Conservation (phyloP, 2,888 invertebrate species). For the Lamellibrachia satsuma region DNA sequence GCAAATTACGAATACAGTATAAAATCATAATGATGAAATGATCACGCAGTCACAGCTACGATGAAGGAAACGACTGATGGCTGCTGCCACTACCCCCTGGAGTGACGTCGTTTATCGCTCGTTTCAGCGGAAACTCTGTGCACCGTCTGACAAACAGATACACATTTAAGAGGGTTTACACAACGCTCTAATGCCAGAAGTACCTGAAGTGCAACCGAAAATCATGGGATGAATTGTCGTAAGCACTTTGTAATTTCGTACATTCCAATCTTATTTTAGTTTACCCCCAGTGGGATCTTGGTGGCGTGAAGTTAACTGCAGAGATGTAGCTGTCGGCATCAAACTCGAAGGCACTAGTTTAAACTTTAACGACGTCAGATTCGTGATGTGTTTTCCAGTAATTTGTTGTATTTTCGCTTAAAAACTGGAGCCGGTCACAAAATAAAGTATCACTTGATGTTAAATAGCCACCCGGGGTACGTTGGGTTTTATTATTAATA, state of each 20-base stretch:
- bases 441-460: too few species aligned
- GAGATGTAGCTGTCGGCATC: neutral
- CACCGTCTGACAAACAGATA: neutral
- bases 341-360: neutral
- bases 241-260: constrained; percentile 6
- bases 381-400: neutral
- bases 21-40: too few species aligned
- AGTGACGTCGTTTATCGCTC: constrained; percentile 17
- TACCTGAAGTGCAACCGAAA: neutral
- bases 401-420: too few species aligned
- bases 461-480: too few species aligned
- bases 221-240: neutral
- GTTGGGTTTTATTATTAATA: too few species aligned
- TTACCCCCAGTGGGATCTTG: constrained; percentile 17
- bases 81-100: constrained; percentile 3
- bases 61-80: neutral
- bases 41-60: too few species aligned
- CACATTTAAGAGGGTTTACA: neutral
- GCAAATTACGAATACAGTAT: too few species aligned
- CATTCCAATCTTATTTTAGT: constrained; percentile 17
- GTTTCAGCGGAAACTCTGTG: neutral
- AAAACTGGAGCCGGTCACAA: too few species aligned
- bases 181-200: neutral
- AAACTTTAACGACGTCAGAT: neutral
- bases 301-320: neutral